Evolutionary conservation across 2,888 invertebrate species (phyloP).

Genomic region (Microdon myrmicae): DNA sequence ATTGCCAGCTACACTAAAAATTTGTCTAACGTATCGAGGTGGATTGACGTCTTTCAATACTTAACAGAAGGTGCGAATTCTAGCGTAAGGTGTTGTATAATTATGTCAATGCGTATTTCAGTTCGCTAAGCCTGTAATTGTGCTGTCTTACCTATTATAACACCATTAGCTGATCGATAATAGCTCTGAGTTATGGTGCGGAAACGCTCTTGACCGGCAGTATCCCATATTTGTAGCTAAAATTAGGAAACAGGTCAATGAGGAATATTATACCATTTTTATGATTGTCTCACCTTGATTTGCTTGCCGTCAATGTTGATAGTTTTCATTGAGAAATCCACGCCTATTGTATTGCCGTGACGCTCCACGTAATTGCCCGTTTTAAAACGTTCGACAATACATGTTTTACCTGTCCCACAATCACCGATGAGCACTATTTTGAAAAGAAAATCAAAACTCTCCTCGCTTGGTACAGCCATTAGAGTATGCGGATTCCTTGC

Average conservation of each 20-base stretch:
- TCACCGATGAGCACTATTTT: slow-evolving; percentile 94
- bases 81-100: too few relatives aligned
- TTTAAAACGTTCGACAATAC: slow-evolving; percentile 94
- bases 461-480: slow-evolving; percentile 79
- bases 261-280: background rate
- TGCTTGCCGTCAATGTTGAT: slow-evolving; percentile 91
- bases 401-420: slow-evolving; percentile 92
- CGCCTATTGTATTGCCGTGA: slow-evolving; percentile 96
- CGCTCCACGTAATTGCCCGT: slow-evolving; percentile 95
- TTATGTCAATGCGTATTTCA: too few relatives aligned
- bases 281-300: slow-evolving; percentile 79
- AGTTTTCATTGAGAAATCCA: slow-evolving; percentile 99
- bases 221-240: slow-evolving; percentile 90
- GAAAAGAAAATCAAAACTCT: slow-evolving; percentile 92
- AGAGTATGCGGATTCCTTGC: slow-evolving; percentile 80
- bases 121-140: too few relatives aligned
- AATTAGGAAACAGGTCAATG: slow-evolving; percentile 31
- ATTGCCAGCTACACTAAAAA: too few relatives aligned
- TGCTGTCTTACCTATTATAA: slow-evolving; percentile 87
- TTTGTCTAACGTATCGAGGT: too few relatives aligned
- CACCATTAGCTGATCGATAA: slow-evolving; percentile 96
- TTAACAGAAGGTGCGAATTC: too few relatives aligned
- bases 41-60: too few relatives aligned
- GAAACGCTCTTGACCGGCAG: slow-evolving; percentile 95
- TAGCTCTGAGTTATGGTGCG: slow-evolving; percentile 97